Percentiles rank a stretch among this genome's conserved stretches.
Conservation (phyloP, 2,113 vertebrate genomes). For the Rissa tridactyla region DNA sequence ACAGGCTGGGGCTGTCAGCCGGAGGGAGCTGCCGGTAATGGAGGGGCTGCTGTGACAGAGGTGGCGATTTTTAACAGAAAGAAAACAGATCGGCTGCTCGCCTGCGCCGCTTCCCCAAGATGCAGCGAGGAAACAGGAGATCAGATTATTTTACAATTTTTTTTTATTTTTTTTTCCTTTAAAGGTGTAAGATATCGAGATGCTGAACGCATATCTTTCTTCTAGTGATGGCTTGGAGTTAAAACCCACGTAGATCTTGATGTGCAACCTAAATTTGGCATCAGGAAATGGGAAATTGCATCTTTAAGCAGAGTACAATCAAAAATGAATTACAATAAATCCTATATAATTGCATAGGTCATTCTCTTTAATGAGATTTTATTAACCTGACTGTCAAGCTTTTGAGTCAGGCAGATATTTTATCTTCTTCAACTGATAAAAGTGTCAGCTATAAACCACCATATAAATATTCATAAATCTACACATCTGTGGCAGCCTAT, state of each 20-base stretch:
- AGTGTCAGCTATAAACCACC: slow-evolving; percentile 90
- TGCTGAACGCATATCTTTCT: slow-evolving; percentile 70
- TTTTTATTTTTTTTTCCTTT: slow-evolving; percentile 4
- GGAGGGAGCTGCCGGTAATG: neutral
- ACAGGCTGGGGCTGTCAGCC: neutral
- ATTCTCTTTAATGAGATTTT: slow-evolving; percentile 99
- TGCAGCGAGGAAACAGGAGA: slow-evolving; percentile 38
- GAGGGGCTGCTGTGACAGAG: neutral
- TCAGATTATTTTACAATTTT: neutral
- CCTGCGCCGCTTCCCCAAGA: slow-evolving; percentile 32
- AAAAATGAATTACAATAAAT: slow-evolving; percentile 97
- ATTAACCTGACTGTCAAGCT: slow-evolving; percentile 93
- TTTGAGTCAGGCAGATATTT: slow-evolving; percentile 93
- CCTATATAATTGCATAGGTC: slow-evolving; percentile 94
- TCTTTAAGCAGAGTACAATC: slow-evolving; percentile 89
- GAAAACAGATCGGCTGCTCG: slow-evolving; percentile 42
- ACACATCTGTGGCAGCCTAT: slow-evolving; percentile 95
- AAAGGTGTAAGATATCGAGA: slow-evolving; percentile 61
- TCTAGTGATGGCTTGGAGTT: slow-evolving; percentile 76
- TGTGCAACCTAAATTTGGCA: slow-evolving; percentile 84
- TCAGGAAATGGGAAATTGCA: slow-evolving; percentile 87
- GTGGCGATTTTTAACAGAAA: slow-evolving; percentile 13
- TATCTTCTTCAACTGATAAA: slow-evolving; percentile 95
- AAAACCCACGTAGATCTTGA: slow-evolving; percentile 81
- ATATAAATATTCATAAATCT: slow-evolving; percentile 99